phyloP scores from a whole-genome alignment of 2,113 vertebrate species.

The Orcinus orca region DNA sequence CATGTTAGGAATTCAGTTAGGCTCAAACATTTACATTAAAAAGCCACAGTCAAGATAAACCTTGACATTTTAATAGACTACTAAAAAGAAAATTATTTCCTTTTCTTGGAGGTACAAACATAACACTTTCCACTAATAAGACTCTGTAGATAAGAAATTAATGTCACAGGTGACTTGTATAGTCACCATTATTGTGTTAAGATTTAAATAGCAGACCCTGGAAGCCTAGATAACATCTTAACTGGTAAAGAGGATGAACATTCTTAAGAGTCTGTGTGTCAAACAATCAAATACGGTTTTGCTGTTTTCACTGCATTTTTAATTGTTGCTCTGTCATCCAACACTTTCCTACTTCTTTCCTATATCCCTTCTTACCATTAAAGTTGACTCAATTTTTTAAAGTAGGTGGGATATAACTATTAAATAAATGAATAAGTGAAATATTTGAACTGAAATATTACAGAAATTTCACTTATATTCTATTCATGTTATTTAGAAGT shows the following conservation, averaged over 20 bases:
- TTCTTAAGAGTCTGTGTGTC: background rate
- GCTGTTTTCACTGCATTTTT: background rate
- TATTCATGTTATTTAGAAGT: background rate
- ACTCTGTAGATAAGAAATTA: slow-evolving; percentile 71
- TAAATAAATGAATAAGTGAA: background rate
- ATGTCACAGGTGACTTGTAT: slow-evolving; percentile 69
- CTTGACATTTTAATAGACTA: slow-evolving; percentile 75
- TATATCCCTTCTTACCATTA: background rate
- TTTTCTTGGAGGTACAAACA: slow-evolving; percentile 76
- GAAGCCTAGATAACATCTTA: background rate
- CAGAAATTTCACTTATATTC: slow-evolving; percentile 14
- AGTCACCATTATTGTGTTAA: slow-evolving; percentile 1
- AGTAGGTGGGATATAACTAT: background rate
- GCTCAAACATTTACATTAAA: slow-evolving; percentile 73
- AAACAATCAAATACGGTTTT: background rate
- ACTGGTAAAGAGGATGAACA: background rate
- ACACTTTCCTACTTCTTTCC: background rate
- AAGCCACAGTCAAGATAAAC: slow-evolving; percentile 79
- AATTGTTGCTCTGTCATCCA: background rate
- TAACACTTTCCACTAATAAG: slow-evolving; percentile 63
- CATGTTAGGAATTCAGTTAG: slow-evolving; percentile 80
- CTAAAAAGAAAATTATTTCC: slow-evolving; percentile 68
- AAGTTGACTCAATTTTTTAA: background rate
- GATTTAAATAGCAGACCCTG: background rate
- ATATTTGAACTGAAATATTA: background rate